Evolutionary conservation across 2,113 vertebrate genomes (phyloP).

Genomic region (Tetrax tetrax): DNA sequence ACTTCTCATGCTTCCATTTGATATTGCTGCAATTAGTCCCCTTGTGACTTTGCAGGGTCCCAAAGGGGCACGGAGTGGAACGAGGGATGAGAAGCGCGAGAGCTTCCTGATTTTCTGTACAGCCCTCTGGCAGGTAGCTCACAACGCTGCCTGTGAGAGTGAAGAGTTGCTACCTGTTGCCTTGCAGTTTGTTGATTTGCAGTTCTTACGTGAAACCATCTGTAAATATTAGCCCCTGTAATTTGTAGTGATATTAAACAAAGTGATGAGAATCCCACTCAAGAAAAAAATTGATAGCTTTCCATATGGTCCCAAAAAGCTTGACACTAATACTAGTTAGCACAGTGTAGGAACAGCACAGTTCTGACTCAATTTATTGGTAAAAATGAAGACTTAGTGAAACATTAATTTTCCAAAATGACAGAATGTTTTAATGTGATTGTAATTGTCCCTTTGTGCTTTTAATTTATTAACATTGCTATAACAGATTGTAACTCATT

Average conservation of each 20-base stretch:
- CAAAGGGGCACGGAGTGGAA: neutral
- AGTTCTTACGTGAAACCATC: slow-evolving; percentile 42
- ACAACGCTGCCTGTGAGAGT: neutral
- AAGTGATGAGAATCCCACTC: slow-evolving; percentile 42
- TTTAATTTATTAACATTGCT: slow-evolving; percentile 67
- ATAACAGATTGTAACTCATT: slow-evolving; percentile 37
- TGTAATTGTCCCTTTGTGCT: slow-evolving; percentile 64
- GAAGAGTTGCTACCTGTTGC: slow-evolving; percentile 4
- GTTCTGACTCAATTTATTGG: slow-evolving; percentile 36
- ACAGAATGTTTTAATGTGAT: slow-evolving; percentile 60
- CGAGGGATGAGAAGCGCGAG: neutral
- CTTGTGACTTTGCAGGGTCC: neutral
- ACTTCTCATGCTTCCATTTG: neutral
- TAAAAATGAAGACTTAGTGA: slow-evolving; percentile 58
- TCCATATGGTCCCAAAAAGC: slow-evolving; percentile 46
- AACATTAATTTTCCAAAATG: slow-evolving; percentile 71
- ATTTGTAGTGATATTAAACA: slow-evolving; percentile 57
- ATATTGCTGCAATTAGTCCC: neutral
- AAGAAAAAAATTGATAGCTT: slow-evolving; percentile 48
- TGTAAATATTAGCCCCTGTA: slow-evolving; percentile 55
- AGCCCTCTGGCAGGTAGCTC: neutral
- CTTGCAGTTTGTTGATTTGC: slow-evolving; percentile 42
- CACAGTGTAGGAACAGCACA: slow-evolving; percentile 1
- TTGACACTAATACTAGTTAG: neutral
- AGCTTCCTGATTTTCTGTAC: neutral